Conservation (phyloP, 2,888 invertebrate species). For the Ophion costatus region DNA sequence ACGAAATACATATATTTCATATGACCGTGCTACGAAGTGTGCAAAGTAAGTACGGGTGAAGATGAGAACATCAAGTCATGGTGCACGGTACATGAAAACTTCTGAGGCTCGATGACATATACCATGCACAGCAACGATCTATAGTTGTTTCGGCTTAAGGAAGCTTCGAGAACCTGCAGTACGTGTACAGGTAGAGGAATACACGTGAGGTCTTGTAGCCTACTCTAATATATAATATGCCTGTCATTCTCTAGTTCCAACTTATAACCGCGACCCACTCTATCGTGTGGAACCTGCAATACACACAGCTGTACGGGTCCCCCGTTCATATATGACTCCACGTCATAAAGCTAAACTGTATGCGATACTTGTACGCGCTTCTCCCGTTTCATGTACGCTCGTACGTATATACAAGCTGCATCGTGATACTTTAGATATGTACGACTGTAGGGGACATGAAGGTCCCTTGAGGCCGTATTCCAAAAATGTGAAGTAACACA, state of each 20-base stretch:
- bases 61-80: conserved; percentile 6
- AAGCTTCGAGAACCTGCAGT: conserved; percentile 37
- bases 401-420: conserved; percentile 10
- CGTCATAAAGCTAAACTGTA: conserved; percentile 23
- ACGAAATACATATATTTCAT: not conserved
- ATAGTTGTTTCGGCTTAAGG: conserved; percentile 34
- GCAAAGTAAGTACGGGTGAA: conserved; percentile 6
- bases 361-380: conserved; percentile 34
- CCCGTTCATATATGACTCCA: conserved; percentile 1
- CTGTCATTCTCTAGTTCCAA: conserved; percentile 26
- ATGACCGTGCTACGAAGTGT: conserved; percentile 1
- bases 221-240: not conserved
- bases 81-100: conserved; percentile 35
- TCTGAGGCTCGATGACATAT: conserved; percentile 19
- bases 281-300: conserved; percentile 10
- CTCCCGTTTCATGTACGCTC: conserved; percentile 28
- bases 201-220: conserved; percentile 18
- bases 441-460: not conserved
- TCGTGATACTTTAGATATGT: conserved; percentile 11
- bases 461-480: conserved; percentile 4
- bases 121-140: conserved; percentile 19
- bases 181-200: conserved; percentile 21
- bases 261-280: conserved; percentile 14
- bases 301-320: not conserved
- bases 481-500: conserved; percentile 5